These are phyloP conservation scores for Catonia carolina DNA, from an alignment of 2,888 invertebrate species.

Conservation along the genomic window DNA sequence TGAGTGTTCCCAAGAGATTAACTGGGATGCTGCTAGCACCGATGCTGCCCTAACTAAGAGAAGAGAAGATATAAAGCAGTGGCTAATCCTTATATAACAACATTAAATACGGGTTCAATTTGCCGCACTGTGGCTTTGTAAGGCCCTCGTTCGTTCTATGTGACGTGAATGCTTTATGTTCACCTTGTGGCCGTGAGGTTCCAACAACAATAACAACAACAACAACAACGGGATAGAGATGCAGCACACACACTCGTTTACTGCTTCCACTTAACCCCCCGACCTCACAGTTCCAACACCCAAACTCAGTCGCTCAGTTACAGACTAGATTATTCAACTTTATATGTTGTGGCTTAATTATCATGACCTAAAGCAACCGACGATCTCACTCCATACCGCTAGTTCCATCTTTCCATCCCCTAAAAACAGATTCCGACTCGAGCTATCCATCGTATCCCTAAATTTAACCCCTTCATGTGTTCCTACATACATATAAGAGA, in stretches of 20 bases:
- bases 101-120: conserved; percentile 50
- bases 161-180: no score
- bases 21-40: not conserved
- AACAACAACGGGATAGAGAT: no score
- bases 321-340: conserved; percentile 11
- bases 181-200: conserved; percentile 2
- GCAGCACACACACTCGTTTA: not conserved
- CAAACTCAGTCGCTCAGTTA: not conserved
- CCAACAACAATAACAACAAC: no score
- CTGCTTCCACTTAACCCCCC: not conserved
- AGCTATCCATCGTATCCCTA: no score
- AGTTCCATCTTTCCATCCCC: no score
- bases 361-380: conserved; percentile 4
- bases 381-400: not conserved
- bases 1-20: conserved; percentile 22
- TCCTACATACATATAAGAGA: no score
- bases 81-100: conserved; percentile 41
- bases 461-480: no score
- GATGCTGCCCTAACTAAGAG: conserved; percentile 14
- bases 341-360: conserved; percentile 11
- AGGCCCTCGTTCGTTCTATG: not conserved
- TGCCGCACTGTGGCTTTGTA: conserved; percentile 47
- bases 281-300: not conserved
- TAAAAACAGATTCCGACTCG: no score
- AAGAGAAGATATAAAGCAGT: conserved; percentile 25